Base-by-base conservation (phyloP, 2,797 vertebrate genomes). In the Myoxocephalus aenaeus region DNA sequence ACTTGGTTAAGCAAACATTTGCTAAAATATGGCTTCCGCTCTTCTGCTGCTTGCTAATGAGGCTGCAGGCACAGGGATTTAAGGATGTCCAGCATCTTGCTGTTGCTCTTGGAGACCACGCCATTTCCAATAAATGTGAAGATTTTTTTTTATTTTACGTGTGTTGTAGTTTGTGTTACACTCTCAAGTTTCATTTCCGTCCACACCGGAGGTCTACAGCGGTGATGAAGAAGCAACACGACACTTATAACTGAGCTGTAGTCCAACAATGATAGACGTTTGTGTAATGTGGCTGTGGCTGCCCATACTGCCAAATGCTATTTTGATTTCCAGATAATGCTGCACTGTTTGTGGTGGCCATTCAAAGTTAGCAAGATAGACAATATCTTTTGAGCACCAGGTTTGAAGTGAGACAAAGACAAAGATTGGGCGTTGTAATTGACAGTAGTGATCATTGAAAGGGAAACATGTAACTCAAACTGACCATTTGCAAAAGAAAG, bases 1-100 rank as follows among this genome's bases (percentile, higher is more conserved):
- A 82, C 87, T 76, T 86, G 48, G 25, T 13, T 83, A 70, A 75
- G 67, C 74, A 85, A 90, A 89, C 81, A 87, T 84, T 89, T 82
- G 72, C 81, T 82, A 72, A 92, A 87, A 82, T 87, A 87, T 81
- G 68, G 65, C 77, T 83, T 87, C 77, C 67, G 79, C 50, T 79
- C 57, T 25, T 78, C 46, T 67, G 80, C 56, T 71, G 42, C 65
- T 65, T 46, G 53, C 79, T 88, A 89, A 90, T 89, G 88, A 92
- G 80, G 57, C 81, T 83, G 76, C 70, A 80, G 63, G 46, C 59
- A 50, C 54, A 15, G 36, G 66, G 73, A 81, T 80, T 83, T 79
- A 83, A 61, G 61, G 69, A 85, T 75, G 65, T 63, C 36, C 58
- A 66, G 44, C 29, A 64, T 64, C 29, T 57, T 64, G 58, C 15